Percentiles rank a stretch among this genome's conserved stretches.
Conservation (phyloP, 1,140 invertebrate genomes). For the Drosophila ohnishii region DNA sequence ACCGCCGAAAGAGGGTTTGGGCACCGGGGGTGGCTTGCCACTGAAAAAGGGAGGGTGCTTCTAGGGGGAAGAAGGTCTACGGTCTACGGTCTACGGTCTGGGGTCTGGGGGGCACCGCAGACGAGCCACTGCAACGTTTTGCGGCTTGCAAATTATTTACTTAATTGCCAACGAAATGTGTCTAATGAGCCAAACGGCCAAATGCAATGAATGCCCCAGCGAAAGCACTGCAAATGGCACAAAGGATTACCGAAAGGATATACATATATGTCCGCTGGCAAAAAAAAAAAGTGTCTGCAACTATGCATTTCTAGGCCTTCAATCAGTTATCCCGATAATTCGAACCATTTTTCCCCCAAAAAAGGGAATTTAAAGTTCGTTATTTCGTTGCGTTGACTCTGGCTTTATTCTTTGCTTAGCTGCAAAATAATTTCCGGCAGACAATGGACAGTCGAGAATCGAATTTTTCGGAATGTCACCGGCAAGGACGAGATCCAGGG, state of each 20-base stretch:
- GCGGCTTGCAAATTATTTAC: conserved; percentile 80
- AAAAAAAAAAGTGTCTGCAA: neutral
- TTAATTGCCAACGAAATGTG: conserved; percentile 81
- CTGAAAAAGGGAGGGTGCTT: neutral
- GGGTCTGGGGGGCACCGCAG: conserved; percentile 31
- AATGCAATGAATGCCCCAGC: conserved; percentile 67
- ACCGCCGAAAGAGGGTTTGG: conserved; percentile 6
- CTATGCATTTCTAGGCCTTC: neutral
- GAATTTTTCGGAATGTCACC: conserved; percentile 48
- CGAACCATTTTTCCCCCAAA: neutral
- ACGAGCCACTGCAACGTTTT: conserved; percentile 71
- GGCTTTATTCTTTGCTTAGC: conserved; percentile 48
- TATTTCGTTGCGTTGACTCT: conserved; percentile 22
- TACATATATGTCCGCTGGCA: neutral
- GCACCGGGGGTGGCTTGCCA: neutral
- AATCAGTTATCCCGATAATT: neutral
- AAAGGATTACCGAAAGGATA: conserved; percentile 29
- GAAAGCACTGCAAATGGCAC: conserved; percentile 25
- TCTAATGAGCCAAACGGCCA: conserved; percentile 77
- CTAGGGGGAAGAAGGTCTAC: neutral
- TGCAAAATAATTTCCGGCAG: conserved; percentile 77
- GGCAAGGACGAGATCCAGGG: conserved; percentile 25
- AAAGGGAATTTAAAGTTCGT: conserved; percentile 32
- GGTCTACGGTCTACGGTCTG: neutral
- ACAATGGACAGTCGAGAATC: conserved; percentile 60